Percentiles rank a stretch among this genome's conserved stretches.
Conservation (phyloP, 2,113 vertebrate species). For the Anhinga rufa region DNA sequence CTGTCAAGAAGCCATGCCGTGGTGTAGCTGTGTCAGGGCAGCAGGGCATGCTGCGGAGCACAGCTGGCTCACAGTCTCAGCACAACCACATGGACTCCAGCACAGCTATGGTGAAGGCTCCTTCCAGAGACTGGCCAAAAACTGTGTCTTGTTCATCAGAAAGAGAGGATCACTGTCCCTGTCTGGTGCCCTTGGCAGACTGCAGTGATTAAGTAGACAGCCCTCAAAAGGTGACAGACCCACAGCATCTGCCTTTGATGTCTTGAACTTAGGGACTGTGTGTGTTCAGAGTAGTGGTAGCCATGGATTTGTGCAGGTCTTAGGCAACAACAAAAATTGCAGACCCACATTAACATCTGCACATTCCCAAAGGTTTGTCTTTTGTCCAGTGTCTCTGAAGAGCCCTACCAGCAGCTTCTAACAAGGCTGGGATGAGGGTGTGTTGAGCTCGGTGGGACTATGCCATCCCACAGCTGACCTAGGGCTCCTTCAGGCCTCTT, state of each 20-base stretch:
- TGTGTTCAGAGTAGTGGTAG: background rate
- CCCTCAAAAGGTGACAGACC: background rate
- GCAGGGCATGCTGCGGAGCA: background rate
- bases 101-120: background rate
- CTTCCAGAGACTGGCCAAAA: background rate
- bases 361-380: background rate
- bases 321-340: background rate
- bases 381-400: background rate
- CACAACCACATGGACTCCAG: background rate
- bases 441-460: background rate
- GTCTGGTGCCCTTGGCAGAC: background rate
- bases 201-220: background rate
- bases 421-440: background rate
- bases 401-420: background rate
- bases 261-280: background rate
- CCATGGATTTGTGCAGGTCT: background rate
- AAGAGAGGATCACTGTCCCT: background rate
- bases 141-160: background rate
- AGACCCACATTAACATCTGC: background rate
- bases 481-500: constrained; percentile 33
- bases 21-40: background rate
- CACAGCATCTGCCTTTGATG: background rate
- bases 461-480: background rate
- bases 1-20: background rate
- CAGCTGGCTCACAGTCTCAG: background rate